Evolutionary conservation across 2,797 vertebrate species (phyloP).

Genomic region (Xenentodon cancila): DNA sequence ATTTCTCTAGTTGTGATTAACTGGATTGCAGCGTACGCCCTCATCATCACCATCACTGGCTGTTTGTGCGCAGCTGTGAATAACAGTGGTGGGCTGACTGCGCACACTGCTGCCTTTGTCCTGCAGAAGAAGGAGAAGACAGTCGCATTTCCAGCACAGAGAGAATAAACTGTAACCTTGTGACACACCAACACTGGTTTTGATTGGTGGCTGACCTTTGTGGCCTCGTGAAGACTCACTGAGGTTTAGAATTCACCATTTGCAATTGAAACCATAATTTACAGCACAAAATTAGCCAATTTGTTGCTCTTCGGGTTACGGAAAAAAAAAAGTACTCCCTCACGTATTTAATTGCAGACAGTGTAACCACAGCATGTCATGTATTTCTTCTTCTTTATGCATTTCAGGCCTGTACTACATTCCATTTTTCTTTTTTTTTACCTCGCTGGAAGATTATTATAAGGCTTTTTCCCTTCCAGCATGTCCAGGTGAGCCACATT

Average conservation of each 20-base stretch:
- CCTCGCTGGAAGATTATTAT: too few species aligned
- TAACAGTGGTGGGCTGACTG: conserved; percentile 53
- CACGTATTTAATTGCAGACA: too few species aligned
- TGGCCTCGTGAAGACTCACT: conserved; percentile 17
- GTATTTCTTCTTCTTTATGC: too few species aligned
- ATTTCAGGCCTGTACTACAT: too few species aligned
- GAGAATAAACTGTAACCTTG: conserved; percentile 13
- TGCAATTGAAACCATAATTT: not conserved
- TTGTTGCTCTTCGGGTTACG: too few species aligned
- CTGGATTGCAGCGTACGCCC: conserved; percentile 26
- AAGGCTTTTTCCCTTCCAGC: too few species aligned
- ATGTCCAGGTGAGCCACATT: too few species aligned
- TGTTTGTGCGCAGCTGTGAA: conserved; percentile 59
- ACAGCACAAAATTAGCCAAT: too few species aligned
- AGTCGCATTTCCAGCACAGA: conserved; percentile 31
- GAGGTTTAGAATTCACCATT: conserved; percentile 21
- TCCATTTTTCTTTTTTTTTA: too few species aligned
- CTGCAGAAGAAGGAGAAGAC: conserved; percentile 43
- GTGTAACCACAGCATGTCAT: too few species aligned
- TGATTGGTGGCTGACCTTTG: conserved; percentile 20
- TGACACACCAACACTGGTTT: conserved; percentile 14
- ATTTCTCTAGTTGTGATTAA: conserved; percentile 28
- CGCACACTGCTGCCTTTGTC: conserved; percentile 68
- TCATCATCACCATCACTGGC: conserved; percentile 27
- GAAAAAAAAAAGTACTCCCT: too few species aligned